Evolutionary conservation across 2,113 vertebrate genomes (phyloP).

Genomic region (Arothron firmamentum): DNA sequence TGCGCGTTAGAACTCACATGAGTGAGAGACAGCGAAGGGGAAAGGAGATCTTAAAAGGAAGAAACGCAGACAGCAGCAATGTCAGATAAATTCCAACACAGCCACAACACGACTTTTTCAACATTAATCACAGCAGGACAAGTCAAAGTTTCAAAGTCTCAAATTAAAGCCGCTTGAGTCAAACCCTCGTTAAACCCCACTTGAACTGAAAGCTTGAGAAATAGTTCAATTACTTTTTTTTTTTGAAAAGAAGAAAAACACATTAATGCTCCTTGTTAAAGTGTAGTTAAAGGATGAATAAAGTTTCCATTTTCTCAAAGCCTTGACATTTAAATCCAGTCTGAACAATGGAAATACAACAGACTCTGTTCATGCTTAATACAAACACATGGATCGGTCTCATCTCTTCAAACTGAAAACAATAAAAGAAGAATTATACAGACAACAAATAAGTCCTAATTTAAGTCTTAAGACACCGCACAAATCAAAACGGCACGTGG

Average conservation of each 20-base stretch:
- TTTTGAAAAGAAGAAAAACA: not conserved
- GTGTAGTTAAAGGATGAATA: not conserved
- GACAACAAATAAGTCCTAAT: constrained; percentile 55
- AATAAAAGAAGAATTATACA: no score
- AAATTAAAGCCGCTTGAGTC: constrained; percentile 47
- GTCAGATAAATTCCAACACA: constrained; percentile 38
- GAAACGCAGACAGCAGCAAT: constrained; percentile 16
- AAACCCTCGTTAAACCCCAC: constrained; percentile 34
- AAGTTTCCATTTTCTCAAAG: not conserved
- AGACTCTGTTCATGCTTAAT: no score
- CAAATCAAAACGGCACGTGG: constrained; percentile 1
- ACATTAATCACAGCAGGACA: constrained; percentile 50
- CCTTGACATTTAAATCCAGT: no score
- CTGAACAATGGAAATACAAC: no score
- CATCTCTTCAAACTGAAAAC: no score
- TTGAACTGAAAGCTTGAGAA: constrained; percentile 13
- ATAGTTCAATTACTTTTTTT: constrained; percentile 8
- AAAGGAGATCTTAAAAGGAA: constrained; percentile 30
- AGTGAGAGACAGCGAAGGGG: constrained; percentile 27
- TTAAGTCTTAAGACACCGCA: constrained; percentile 43
- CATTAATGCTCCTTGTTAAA: constrained; percentile 1
- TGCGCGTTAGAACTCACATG: constrained; percentile 30
- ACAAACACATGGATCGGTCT: no score
- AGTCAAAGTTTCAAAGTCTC: constrained; percentile 9
- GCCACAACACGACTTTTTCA: constrained; percentile 40